Percentiles rank a stretch among this genome's conserved stretches.
Evolutionary conservation across 2,797 vertebrate genomes (phyloP).

Genomic region (Rousettus madagascariensis): DNA sequence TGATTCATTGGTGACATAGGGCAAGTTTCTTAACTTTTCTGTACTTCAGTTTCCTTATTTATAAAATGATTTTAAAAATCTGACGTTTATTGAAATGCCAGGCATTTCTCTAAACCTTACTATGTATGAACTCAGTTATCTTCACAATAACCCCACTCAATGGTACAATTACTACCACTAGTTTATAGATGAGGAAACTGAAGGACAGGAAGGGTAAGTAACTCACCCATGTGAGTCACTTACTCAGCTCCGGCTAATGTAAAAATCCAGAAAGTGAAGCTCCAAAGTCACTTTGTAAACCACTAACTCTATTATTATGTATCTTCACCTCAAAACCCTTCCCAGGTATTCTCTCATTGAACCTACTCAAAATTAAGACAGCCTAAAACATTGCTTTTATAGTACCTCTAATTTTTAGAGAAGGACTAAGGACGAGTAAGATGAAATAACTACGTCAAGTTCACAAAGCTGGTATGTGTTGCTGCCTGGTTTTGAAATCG

Average conservation of each 20-base stretch:
- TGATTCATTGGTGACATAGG: background rate
- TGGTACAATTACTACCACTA: fast-evolving
- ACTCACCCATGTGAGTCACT: background rate
- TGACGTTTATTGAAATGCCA: background rate
- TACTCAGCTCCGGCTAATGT: background rate
- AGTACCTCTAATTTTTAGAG: background rate
- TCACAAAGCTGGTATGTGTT: background rate
- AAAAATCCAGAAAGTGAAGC: background rate
- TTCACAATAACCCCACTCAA: background rate
- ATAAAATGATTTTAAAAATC: background rate
- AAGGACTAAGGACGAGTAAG: background rate
- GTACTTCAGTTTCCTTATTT: background rate
- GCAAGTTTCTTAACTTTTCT: background rate
- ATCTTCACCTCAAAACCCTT: background rate
- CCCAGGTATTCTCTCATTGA: background rate
- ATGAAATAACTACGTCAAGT: background rate
- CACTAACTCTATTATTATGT: background rate
- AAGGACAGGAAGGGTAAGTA: background rate
- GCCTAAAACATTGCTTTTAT: background rate
- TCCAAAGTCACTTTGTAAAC: background rate
- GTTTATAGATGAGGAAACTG: background rate
- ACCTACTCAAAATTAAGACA: background rate
- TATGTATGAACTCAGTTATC: background rate
- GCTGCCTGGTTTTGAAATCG: background rate
- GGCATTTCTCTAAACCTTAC: background rate